Evolutionary conservation across 2,113 vertebrate genomes (phyloP), one percentile per base, ranked within the genome.

Genomic region (Pyrgilauda ruficollis): DNA sequence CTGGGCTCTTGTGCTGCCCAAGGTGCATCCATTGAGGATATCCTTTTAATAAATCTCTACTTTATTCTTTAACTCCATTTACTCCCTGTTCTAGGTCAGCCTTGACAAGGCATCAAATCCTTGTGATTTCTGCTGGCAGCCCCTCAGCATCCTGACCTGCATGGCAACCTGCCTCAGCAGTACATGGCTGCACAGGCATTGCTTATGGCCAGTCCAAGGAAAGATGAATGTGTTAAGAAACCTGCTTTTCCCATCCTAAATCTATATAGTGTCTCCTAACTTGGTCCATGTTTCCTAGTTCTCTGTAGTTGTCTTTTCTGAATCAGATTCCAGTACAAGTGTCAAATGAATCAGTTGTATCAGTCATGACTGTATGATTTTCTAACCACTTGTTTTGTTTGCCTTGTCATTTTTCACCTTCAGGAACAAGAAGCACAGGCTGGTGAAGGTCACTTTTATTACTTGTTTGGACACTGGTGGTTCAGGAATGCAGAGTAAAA

Each of bases 111-210:
- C 23, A 37, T 35, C 58, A 59, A 59, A 37, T n/a, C 64, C 50
- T 56, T 12, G 24, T 0, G 1, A 23, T 49, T 79, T n/a, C 59
- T 76, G n/a, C 63, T 21, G 22, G 27, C 52, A 53, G 56, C 61
- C 75, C 58, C 13, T n/a, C 43, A 50, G 35, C 68, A 93, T 41
- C 23, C 59, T 33, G 39, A 62, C 55, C 56, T n/a, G 37, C n/a
- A 13, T 11, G 44, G 75, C 16, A 59, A 17, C 47, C 33, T 43
- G 3, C 14, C 81, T 52, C 81, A 77, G 68, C 70, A 47, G 4
- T 11, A 27, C 1, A 1, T 30, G 9, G 4, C 35, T 26, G 10
- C 22, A 7, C 0, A 62, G 35, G 14, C 55, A 24, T 22, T 37
- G 14, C 64, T 84, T 15, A 27, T 6, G 5, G 23, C 39, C 28